Percentiles rank a stretch among this genome's conserved stretches.
Evolutionary conservation across 2,113 vertebrate genomes (phyloP).

Genomic region (Eublepharis macularius): DNA sequence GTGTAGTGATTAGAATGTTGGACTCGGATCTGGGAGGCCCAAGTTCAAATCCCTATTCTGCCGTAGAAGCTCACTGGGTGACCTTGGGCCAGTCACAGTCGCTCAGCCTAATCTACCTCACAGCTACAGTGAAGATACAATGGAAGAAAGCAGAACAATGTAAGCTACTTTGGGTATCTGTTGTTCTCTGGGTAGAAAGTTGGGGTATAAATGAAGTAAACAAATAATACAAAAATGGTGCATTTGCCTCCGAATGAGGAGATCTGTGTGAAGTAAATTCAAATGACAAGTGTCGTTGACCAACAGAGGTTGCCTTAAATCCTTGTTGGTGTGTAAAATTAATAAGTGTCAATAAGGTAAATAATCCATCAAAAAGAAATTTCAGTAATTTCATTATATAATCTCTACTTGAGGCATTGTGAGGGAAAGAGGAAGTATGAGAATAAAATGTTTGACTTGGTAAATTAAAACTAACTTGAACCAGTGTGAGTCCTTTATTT

Average conservation of each 20-base stretch:
- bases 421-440: not conserved
- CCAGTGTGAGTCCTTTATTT: accelerated
- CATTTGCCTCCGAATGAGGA: not conserved
- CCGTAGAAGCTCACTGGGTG: no score
- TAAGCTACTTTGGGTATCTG: no score
- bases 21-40: no score
- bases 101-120: no score
- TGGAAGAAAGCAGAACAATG: no score
- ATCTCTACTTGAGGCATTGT: not conserved
- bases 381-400: not conserved
- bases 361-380: not conserved
- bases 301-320: accelerated
- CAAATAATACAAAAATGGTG: not conserved
- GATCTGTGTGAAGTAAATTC: not conserved
- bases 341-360: conserved; percentile 7
- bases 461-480: not conserved
- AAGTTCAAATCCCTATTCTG: no score
- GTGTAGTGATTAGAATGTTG: no score
- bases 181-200: no score
- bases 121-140: no score
- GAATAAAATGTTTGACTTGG: not conserved
- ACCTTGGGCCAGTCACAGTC: no score
- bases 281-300: not conserved
- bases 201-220: no score
- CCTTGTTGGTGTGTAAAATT: not conserved